phyloP scores from a whole-genome alignment of 2,888 invertebrate genomes.

The Limnephilus rhombicus region DNA sequence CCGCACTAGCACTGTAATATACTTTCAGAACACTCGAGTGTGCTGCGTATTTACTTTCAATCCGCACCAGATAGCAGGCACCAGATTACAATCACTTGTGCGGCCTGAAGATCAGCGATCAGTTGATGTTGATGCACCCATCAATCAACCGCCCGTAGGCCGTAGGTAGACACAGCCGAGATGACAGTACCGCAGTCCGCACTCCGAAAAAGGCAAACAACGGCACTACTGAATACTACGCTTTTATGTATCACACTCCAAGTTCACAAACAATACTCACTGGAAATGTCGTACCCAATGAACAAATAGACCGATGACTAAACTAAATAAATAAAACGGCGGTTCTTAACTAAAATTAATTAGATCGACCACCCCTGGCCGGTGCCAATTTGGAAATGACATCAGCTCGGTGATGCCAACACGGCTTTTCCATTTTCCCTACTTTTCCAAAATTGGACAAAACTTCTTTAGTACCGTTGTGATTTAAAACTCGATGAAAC shows the following conservation, averaged over 20 bases:
- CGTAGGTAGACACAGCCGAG: constrained; percentile 2
- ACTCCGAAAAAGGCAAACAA: constrained; percentile 17
- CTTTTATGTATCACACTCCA: not conserved
- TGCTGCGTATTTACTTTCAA: not conserved
- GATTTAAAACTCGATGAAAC: too few species aligned
- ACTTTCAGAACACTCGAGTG: not conserved
- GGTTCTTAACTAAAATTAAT: constrained; percentile 7
- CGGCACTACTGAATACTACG: not conserved
- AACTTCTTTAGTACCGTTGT: too few species aligned
- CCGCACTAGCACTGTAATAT: not conserved
- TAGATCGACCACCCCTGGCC: constrained; percentile 2
- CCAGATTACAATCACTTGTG: not conserved
- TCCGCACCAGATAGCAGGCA: not conserved
- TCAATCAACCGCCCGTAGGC: not conserved
- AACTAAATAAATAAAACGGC: constrained; percentile 23
- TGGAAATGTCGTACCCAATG: not conserved
- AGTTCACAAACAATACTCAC: not conserved
- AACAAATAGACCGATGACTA: constrained; percentile 11
- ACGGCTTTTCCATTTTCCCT: not conserved
- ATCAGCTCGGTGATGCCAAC: not conserved
- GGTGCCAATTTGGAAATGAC: constrained; percentile 22
- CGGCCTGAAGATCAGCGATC: not conserved
- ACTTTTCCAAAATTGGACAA: not conserved
- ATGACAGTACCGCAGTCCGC: constrained; percentile 8
- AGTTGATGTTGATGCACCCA: not conserved